A percentile compares a stretch with the other conserved stretches of the same genome.
phyloP scores from a whole-genome alignment of 1,140 invertebrate species.

The Apis florea region DNA sequence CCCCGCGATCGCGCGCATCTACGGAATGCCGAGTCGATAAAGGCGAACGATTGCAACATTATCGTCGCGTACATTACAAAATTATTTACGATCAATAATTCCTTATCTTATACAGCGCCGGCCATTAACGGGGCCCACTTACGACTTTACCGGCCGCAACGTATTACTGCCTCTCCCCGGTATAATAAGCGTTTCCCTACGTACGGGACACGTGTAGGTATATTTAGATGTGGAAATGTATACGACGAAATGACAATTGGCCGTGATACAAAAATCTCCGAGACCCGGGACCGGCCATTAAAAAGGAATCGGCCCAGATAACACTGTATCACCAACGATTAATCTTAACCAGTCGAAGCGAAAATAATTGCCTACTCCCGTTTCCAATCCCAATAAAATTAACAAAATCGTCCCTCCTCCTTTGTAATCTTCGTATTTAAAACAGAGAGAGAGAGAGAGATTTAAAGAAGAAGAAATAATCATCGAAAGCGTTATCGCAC shows the following conservation, averaged over 20 bases:
- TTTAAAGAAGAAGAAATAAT: too few species aligned
- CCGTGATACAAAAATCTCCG: conserved; percentile 28
- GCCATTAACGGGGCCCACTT: conserved; percentile 63
- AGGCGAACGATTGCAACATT: conserved; percentile 60
- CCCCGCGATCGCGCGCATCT: conserved; percentile 52
- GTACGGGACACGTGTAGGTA: conserved; percentile 1
- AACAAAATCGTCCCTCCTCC: neutral
- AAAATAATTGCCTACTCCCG: neutral
- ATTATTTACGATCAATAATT: conserved; percentile 68
- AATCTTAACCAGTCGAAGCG: neutral
- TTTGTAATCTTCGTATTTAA: too few species aligned
- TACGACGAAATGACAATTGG: conserved; percentile 3
- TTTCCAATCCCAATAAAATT: neutral
- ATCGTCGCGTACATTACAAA: conserved; percentile 63
- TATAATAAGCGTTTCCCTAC: conserved; percentile 34
- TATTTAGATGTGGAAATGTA: conserved; percentile 11
- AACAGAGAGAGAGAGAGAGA: too few species aligned
- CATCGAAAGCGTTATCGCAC: too few species aligned
- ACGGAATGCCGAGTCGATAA: conserved; percentile 56
- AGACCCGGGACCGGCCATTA: conserved; percentile 4
- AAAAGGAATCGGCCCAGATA: conserved; percentile 15
- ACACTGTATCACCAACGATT: neutral
- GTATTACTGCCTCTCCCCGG: conserved; percentile 21
- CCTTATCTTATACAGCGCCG: conserved; percentile 58
- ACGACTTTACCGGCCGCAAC: conserved; percentile 47